A percentile compares a stretch with the other conserved stretches of the same genome.
Evolutionary conservation across 2,797 vertebrate genomes (phyloP).

Genomic region (Argya squamiceps): DNA sequence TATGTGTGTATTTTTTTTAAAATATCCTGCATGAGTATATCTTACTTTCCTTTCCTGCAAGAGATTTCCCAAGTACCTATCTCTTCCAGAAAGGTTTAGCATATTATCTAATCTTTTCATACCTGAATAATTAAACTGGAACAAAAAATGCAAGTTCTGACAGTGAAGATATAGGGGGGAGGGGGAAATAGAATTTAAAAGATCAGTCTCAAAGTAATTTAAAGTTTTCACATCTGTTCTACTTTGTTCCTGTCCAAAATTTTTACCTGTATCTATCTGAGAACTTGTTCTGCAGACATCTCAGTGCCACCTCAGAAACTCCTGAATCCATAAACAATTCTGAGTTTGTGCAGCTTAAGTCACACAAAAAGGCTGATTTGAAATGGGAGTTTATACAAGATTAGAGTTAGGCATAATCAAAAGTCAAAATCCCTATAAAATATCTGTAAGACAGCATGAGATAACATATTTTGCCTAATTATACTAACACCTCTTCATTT

Average conservation of each 20-base stretch:
- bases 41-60: not conserved
- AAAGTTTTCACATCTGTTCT: conserved; percentile 6
- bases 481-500: not conserved
- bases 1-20: not conserved
- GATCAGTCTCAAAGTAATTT: not conserved
- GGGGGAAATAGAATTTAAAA: not conserved
- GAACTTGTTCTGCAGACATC: not conserved
- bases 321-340: not conserved
- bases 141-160: not conserved
- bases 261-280: not conserved
- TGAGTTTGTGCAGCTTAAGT: not conserved
- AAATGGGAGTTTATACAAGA: not conserved
- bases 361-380: not conserved
- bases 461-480: not conserved
- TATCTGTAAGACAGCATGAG: not conserved
- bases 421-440: not conserved
- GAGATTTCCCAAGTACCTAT: not conserved
- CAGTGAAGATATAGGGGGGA: not conserved
- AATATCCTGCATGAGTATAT: not conserved
- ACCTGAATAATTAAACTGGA: not conserved
- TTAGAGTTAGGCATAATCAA: not conserved
- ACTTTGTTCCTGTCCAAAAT: not conserved
- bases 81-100: conserved; percentile 7
- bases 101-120: conserved; percentile 16
- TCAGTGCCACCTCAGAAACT: not conserved